Conservation (phyloP, 1,140 invertebrate genomes). For the Ephestia elutella region DNA sequence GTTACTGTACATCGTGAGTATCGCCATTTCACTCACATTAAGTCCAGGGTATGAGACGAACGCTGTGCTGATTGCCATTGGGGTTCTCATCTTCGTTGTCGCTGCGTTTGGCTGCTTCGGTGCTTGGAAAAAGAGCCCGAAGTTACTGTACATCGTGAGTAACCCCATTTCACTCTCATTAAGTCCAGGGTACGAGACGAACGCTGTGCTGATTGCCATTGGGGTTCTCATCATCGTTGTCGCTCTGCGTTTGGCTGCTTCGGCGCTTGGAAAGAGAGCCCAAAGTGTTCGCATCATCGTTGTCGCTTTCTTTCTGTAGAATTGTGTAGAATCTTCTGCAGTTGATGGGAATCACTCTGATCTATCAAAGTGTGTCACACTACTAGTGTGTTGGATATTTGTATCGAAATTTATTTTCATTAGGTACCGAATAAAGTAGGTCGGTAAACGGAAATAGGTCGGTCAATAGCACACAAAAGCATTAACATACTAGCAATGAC, state of each 20-base stretch:
- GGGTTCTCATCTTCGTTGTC: slow-evolving; percentile 80
- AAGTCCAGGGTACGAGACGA: slow-evolving; percentile 65
- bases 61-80: slow-evolving; percentile 78
- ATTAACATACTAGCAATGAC: not conserved
- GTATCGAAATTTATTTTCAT: no score
- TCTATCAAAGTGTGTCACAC: no score
- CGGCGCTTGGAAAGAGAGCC: slow-evolving; percentile 83
- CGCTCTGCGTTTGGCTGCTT: slow-evolving; percentile 86
- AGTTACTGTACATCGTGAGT: slow-evolving; percentile 81
- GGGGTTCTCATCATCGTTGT: slow-evolving; percentile 81
- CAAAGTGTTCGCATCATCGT: no score
- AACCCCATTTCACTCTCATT: not conserved
- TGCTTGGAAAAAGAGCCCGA: slow-evolving; percentile 82
- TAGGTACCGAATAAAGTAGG: not conserved
- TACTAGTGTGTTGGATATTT: no score
- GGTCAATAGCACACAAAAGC: not conserved
- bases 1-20: slow-evolving; percentile 80
- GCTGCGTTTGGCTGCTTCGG: slow-evolving; percentile 87
- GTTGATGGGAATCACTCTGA: no score
- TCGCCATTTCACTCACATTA: not conserved
- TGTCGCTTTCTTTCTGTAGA: no score
- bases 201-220: slow-evolving; percentile 78
- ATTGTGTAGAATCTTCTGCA: no score
- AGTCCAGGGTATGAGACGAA: slow-evolving; percentile 67
- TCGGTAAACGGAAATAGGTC: not conserved